Evolutionary conservation across 2,797 vertebrate genomes (phyloP).

Genomic region (Dicrostonyx torquatus): DNA sequence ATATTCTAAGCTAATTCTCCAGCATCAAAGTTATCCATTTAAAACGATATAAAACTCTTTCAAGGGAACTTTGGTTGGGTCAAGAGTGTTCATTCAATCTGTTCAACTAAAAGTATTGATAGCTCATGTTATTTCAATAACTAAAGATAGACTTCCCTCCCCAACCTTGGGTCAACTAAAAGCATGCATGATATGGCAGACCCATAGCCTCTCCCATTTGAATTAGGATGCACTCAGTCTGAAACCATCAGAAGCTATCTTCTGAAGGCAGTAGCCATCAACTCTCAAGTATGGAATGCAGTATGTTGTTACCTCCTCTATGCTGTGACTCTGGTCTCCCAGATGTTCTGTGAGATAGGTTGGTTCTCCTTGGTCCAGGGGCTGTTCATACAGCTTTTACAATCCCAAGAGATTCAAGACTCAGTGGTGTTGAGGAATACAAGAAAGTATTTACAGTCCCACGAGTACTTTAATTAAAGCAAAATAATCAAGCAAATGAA

Average conservation of each 20-base stretch:
- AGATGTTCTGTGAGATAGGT: neutral
- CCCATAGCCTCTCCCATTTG: neutral
- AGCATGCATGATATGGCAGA: neutral
- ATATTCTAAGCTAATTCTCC: neutral
- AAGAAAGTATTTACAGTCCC: neutral
- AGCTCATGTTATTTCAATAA: neutral
- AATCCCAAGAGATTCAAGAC: neutral
- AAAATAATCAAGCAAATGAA: neutral
- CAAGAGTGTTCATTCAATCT: neutral
- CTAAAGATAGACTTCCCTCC: neutral
- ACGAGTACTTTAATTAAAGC: neutral
- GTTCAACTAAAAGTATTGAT: neutral
- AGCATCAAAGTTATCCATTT: neutral
- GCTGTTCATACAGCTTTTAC: neutral
- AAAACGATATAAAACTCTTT: neutral
- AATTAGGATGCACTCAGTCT: neutral
- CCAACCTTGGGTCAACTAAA: neutral
- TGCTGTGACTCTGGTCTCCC: neutral
- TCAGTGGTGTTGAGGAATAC: neutral
- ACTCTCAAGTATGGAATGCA: neutral
- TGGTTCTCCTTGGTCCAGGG: neutral
- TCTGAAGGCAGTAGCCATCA: neutral
- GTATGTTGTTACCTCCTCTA: neutral
- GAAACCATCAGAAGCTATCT: neutral
- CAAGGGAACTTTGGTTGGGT: neutral